Evolutionary conservation across 2,113 vertebrate genomes (phyloP).

Genomic region (Eira barbara): DNA sequence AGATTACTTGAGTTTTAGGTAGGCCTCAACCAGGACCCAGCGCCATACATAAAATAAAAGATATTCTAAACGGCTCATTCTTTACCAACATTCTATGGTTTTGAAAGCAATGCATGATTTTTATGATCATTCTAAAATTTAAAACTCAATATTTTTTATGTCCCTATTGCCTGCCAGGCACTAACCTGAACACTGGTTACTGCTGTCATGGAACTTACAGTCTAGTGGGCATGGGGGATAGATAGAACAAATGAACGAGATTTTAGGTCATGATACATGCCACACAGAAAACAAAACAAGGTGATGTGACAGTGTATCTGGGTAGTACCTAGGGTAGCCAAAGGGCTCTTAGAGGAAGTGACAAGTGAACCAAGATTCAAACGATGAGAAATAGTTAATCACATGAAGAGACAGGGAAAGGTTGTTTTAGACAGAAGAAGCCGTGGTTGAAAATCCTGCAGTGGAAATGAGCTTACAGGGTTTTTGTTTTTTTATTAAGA

Average conservation of each 20-base stretch:
- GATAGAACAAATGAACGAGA: not conserved
- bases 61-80: not conserved
- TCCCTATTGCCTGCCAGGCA: not conserved
- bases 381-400: not conserved
- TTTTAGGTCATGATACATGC: not conserved
- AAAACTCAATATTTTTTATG: not conserved
- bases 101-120: not conserved
- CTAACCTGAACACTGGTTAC: not conserved
- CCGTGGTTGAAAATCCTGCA: not conserved
- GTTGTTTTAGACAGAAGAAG: not conserved
- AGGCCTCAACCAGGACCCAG: not conserved
- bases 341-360: not conserved
- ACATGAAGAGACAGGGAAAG: not conserved
- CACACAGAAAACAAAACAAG: not conserved
- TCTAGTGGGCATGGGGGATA: not conserved
- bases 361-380: not conserved
- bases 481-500: not conserved
- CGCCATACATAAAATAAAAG: not conserved
- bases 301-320: not conserved
- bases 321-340: not conserved
- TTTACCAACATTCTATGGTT: not conserved
- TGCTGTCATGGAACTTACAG: not conserved
- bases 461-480: not conserved
- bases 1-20: not conserved
- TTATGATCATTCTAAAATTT: not conserved